Base-by-base conservation (phyloP, 2,113 vertebrate species). In the Tetrax tetrax region DNA sequence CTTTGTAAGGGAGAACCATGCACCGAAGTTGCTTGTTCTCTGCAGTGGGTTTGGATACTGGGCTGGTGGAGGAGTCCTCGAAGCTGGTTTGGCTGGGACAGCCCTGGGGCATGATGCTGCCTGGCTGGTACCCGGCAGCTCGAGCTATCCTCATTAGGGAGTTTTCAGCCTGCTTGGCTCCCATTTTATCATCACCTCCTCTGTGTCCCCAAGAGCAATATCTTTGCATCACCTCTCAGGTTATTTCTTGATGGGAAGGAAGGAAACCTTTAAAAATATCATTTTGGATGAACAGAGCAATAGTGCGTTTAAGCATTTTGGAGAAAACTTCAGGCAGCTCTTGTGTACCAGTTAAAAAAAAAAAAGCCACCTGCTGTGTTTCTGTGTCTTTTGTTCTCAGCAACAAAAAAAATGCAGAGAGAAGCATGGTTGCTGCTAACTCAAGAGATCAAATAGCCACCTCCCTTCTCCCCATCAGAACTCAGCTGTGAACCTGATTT, bases 351-450 rank as follows among this genome's bases (percentile, higher is more conserved):
- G 56, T 43, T 10, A 13, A 22, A 57, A 25, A 19, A 23, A 9
- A 9, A 21, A 35, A 28, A 43, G 6, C 57, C 88, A 92, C 94
- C 93, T 91, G 94, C 94, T 93, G 92, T 48, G 84, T 57, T 79
- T 75, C 41, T 64, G 80, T 76, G 43, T 31, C 84, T 89, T 95
- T 83, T 84, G 76, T 89, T 89, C 89, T 80, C 93, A 22, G 70
- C 38, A 51, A n/a, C 38, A 43, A 43, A 41, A 57, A 75, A 85
- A 79, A 47, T 8, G 53, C 72, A 64, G 64, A 43, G 80, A 63
- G 87, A 48, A 82, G 18, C 53, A 21, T 1, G 6, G 45, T 19
- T 53, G 25, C 31, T 69, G 54, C 18, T 45, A 51, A 50, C 43
- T n/a, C n/a, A 19, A 65, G 75, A 37, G 57, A 27, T 35, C 22